Base-by-base conservation (phyloP, 2,113 vertebrate genomes). In the Oplegnathus fasciatus region DNA sequence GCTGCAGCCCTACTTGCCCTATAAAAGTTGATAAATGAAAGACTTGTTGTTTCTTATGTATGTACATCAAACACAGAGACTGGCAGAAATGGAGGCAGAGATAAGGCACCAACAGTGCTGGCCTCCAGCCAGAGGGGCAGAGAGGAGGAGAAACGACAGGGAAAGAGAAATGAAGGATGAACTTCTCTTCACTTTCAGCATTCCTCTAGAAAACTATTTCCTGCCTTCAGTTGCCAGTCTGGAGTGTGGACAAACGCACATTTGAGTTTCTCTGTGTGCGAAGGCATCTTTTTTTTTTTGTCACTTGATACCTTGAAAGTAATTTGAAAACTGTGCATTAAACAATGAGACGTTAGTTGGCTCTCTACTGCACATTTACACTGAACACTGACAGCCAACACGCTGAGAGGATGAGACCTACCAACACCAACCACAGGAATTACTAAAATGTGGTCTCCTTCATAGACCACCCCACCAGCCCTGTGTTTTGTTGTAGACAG, bases 121-220 rank as follows among this genome's bases (percentile, higher is more conserved):
- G 62, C 71, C 20, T 26, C 28, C 15, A 22, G 40, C 62, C 70
- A 52, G 18, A 61, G 52, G 30, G 50, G 72, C 40, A 9, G 54
- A 48, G 64, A 67, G 34, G 4, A 46, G 22, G 17, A 22, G 30
- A 37, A 37, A 37, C 50, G 42, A 26, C 82, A 24, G 37, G 7
- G 18, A 55, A 57, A 37, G 60, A 78, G 73, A 84, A 73, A 65
- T 67, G 32, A n/a, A 66, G 30, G 52, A 57, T 60, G 14, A 66
- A 72, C 17, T 24, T 57, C n/a, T 75, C 44, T 32, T 55, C 44
- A 66, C 24, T 13, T 50, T 1, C 0, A 28, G 42, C 30, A 10
- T 37, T 62, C 8, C 24, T 20, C 8, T 11, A 18, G 26, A 55
- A 62, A 71, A 71, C 10, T 0, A 78, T 65, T 73, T 57, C 34